Evolutionary conservation across 1,140 invertebrate species (phyloP), one percentile per base, ranked within the genome.

Genomic region (Mylabris phalerata): DNA sequence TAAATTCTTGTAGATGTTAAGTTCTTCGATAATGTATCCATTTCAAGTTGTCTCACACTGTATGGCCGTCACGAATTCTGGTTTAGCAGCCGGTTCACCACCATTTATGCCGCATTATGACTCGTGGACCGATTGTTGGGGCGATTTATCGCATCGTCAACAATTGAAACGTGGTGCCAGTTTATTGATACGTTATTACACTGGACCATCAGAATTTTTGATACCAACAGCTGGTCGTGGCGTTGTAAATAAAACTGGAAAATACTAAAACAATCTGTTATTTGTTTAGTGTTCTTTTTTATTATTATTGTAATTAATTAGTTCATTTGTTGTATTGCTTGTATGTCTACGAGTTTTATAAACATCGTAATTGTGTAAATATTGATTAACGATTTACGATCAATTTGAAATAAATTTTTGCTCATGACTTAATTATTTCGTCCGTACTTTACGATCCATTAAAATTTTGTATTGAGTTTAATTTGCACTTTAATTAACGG

Each of bases 41-140:
- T 84, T 94, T 67, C 83, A 87, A 71, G 87, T 95, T 10, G 90
- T 95, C 1, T 88, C 88, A 38, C 89, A 89, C 61, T 92, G 92
- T 70, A 93, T 93, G 86, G 82, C 85, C 59, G 86, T 94, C 3
- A 88, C 85, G 55, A 82, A 88, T 50, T 84, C 84, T n/a, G 84
- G 83, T 48, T 78, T 95, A 11, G 75, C 75, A 61, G 89, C 90
- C 39, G 90, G 89, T 26, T 76, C 81, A 41, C 89, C 88, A 13
- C 89, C 90, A 2, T 74, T 82, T 9, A 93, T 93, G 90, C 89
- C 90, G 39, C 73, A 81, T 13, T 95, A 93, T 68, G 73, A 71
- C 2, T 81, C 76, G 48, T 95, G 91, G 92, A 70, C 82, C 2
- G 78, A 87, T 55, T 95, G 92, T 72, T 92, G 87, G 84, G 77